Percentiles rank a stretch among this genome's conserved stretches.
Evolutionary conservation across 2,113 vertebrate species (phyloP).

Genomic region (Anhinga rufa): DNA sequence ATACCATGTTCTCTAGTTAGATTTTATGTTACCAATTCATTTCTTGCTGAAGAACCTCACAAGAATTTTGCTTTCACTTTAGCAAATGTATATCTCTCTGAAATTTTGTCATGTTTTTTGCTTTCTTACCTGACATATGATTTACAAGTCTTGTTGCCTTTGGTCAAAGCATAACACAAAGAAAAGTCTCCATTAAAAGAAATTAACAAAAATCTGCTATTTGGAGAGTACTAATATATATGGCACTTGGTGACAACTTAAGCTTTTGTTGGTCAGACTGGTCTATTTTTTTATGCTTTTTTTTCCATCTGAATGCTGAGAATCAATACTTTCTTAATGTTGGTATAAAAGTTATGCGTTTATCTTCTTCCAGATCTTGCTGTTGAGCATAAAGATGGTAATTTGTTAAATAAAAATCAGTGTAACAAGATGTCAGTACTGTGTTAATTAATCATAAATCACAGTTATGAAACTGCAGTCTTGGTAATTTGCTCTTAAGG

Average conservation of each 20-base stretch:
- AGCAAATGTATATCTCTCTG: neutral
- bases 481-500: neutral
- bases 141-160: neutral
- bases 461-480: neutral
- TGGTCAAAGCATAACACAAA: neutral
- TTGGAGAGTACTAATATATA: neutral
- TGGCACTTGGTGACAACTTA: neutral
- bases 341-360: neutral
- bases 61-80: neutral
- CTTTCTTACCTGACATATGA: neutral
- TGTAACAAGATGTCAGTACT: neutral
- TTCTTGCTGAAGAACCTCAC: neutral
- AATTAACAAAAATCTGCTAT: neutral
- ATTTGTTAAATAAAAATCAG: neutral
- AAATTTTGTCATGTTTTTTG: neutral
- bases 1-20: neutral
- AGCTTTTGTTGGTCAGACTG: neutral
- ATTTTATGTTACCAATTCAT: neutral
- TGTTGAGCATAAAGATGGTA: neutral
- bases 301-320: neutral
- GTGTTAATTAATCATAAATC: neutral
- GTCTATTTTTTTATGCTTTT: neutral
- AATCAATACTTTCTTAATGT: neutral
- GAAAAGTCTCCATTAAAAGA: neutral
- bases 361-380: neutral